Conservation (phyloP, 35 echinoderm and acorn worm genomes). For the Lytechinus variegatus region DNA sequence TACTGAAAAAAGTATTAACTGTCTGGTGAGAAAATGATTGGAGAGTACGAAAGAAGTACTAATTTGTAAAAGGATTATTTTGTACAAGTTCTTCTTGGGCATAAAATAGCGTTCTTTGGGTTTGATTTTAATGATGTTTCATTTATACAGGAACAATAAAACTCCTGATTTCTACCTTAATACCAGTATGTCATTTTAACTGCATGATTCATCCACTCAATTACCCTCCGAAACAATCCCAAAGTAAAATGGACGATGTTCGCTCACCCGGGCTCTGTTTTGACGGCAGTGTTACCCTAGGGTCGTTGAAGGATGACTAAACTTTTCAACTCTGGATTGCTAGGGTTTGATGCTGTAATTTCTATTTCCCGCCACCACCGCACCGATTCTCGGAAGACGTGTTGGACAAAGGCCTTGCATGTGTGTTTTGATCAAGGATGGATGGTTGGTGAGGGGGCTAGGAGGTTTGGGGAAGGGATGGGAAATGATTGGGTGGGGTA, state of each 20-base stretch:
- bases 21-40: too few relatives aligned
- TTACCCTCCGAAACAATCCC: neutral
- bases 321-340: constrained; percentile 1
- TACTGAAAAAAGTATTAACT: too few relatives aligned
- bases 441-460: neutral
- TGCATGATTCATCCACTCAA: neutral
- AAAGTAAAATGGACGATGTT: neutral
- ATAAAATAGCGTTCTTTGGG: neutral
- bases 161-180: neutral
- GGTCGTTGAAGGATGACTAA: constrained; percentile 17
- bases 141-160: neutral
- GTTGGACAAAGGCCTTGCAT: neutral
- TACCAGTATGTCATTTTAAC: neutral
- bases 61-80: too few relatives aligned
- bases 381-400: neutral
- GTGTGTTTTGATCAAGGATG: neutral
- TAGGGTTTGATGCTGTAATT: neutral
- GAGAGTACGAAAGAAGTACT: too few relatives aligned
- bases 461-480: neutral
- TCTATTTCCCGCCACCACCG: neutral
- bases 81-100: too few relatives aligned
- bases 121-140: neutral
- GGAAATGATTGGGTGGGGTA: neutral
- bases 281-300: neutral
- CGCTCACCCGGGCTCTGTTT: neutral